Conservation (phyloP, 2,113 vertebrate genomes). For the rabbit (Oryctolagus cuniculus) region mOryCun1.1 NC_091434.1:99110001-99110500, state of each 20-base stretch:
- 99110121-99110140: slow-evolving; percentile 82
- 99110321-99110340: slow-evolving; percentile 41
- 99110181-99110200: slow-evolving; percentile 85
- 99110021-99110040: slow-evolving; percentile 66
- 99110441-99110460: slow-evolving; percentile 38
- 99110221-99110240: slow-evolving; percentile 84
- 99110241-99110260: slow-evolving; percentile 81
- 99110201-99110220: slow-evolving; percentile 84
- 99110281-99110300: slow-evolving; percentile 80
- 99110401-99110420: slow-evolving; percentile 5
- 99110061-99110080: slow-evolving; percentile 72
- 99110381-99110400: slow-evolving; percentile 31
- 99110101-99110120: slow-evolving; percentile 78
- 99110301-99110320: slow-evolving; percentile 68
- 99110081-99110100: slow-evolving; percentile 77
- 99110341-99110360: slow-evolving; percentile 47
- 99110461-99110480: neutral
- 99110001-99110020: slow-evolving; percentile 49
- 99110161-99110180: slow-evolving; percentile 73
- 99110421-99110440: slow-evolving; percentile 50
- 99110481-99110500: neutral
- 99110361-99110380: slow-evolving; percentile 68
- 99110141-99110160: slow-evolving; percentile 81
- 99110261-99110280: slow-evolving; percentile 81
- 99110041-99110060: slow-evolving; percentile 67